Evolutionary conservation across 2,113 vertebrate species (phyloP).

Genomic region (Oostethus manadensis): DNA sequence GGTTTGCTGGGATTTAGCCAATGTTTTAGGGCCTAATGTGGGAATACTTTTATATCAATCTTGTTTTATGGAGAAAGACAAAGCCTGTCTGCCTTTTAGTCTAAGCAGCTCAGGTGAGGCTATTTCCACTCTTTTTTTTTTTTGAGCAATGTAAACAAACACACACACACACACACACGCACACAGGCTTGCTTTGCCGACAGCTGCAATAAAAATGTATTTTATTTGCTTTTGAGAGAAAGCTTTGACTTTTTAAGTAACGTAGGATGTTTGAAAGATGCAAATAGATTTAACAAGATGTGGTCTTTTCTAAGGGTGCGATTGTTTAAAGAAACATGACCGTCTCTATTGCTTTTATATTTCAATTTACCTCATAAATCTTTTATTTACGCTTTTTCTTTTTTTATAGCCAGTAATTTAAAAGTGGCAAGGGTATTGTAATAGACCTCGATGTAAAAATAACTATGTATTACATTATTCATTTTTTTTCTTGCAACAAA

Average conservation of each 20-base stretch:
- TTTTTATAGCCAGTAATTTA: conserved; percentile 14
- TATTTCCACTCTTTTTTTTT: conserved; percentile 43
- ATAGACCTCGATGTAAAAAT: conserved; percentile 6
- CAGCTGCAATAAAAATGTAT: conserved; percentile 40
- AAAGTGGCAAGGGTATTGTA: conserved; percentile 3
- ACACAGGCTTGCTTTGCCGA: conserved; percentile 33
- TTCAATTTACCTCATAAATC: conserved; percentile 24
- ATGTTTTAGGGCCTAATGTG: conserved; percentile 45
- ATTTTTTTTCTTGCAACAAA: neutral
- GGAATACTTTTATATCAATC: conserved; percentile 52
- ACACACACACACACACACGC: conserved; percentile 5
- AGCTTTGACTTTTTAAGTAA: conserved; percentile 47
- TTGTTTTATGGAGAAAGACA: conserved; percentile 58
- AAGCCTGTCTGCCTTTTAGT: conserved; percentile 63
- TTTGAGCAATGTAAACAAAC: conserved; percentile 63
- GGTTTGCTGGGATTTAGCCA: conserved; percentile 60
- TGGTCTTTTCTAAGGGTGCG: conserved; percentile 44
- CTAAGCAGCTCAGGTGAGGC: conserved; percentile 64
- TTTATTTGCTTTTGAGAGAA: conserved; percentile 34
- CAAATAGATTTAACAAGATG: conserved; percentile 56
- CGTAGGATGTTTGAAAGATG: conserved; percentile 40
- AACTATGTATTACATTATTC: neutral
- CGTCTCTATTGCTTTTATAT: conserved; percentile 22
- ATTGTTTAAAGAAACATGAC: conserved; percentile 23
- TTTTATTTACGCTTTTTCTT: conserved; percentile 26